Base-by-base conservation (phyloP, 2,113 vertebrate species). In the Sitta europaea region DNA sequence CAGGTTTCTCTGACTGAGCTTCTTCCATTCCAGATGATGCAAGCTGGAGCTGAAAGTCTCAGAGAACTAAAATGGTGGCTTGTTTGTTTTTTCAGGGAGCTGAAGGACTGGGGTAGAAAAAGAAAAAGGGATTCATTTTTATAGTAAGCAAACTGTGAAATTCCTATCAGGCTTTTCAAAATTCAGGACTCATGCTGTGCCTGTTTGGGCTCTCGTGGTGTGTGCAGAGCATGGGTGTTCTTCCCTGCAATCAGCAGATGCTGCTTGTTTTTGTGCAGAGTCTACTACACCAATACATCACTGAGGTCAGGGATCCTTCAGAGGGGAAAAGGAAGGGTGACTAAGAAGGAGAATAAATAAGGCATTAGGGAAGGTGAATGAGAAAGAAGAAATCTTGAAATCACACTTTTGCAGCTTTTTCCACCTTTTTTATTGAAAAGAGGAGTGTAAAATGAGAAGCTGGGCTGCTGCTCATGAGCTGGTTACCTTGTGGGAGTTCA, bases 91-190 rank as follows among this genome's bases (percentile, higher is more conserved):
- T 55, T 53, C 62, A 61, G 78, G 54, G 36, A 72, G 28, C 73
- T 57, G 43, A 45, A 85, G 62, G 57, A 53, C 36, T 82, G 2
- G 10, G 36, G 29, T 76, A 61, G 75, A 81, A 74, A 74, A 67
- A 47, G 36, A 20, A 57, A 90, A 45, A 43, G 18, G 8, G 14
- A 85, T 75, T 85, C 24, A 54, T 90, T 90, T 77, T 84, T 59
- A 55, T 75, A 86, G 74, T 48, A 67, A 88, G 67, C 85, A 96
- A 94, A 88, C 86, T 86, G 85, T 93, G 86, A 90, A 86, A 94
- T 92, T 95, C 67, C 67, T 86, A 70, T 36, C 63, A 90, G 71
- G 43, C 82, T 92, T 63, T 92, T 97, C 40, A 90, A 42, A 90
- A 86, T 93, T 96, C 47, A 21, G 59, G 67, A 62, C 16, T 68